Evolutionary conservation across 2,113 vertebrate species (phyloP).

Genomic region (Barbus barbus): DNA sequence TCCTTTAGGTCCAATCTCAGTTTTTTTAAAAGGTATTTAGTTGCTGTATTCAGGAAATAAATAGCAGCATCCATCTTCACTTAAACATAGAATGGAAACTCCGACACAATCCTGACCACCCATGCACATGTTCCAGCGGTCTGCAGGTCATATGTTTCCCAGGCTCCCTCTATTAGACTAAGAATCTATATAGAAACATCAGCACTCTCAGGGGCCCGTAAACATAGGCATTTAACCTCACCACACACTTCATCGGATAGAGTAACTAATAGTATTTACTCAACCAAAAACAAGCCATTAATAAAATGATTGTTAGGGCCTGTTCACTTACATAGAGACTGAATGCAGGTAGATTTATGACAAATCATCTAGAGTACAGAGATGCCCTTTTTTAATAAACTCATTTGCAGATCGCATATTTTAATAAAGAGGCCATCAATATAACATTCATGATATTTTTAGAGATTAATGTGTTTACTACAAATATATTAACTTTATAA

Average conservation of each 20-base stretch:
- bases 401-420: not conserved
- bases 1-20: not conserved
- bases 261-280: constrained; percentile 15
- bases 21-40: not conserved
- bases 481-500: not conserved
- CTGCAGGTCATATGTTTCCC: constrained; percentile 9
- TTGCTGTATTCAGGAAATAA: constrained; percentile 8
- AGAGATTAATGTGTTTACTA: not conserved
- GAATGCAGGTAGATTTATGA: not conserved
- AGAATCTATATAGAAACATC: constrained; percentile 6
- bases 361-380: not conserved
- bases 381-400: not conserved
- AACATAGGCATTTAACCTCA: not conserved
- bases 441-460: not conserved
- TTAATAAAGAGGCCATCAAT: not conserved
- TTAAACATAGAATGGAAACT: not conserved
- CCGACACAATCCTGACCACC: not conserved
- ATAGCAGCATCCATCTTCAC: not conserved
- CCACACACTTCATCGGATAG: not conserved
- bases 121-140: not conserved
- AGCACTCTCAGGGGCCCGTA: not conserved
- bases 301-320: not conserved
- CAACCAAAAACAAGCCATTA: not conserved
- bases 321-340: not conserved
- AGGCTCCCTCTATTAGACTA: not conserved